phyloP scores from a whole-genome alignment of 2,888 invertebrate genomes.

The Beris morrisii region DNA sequence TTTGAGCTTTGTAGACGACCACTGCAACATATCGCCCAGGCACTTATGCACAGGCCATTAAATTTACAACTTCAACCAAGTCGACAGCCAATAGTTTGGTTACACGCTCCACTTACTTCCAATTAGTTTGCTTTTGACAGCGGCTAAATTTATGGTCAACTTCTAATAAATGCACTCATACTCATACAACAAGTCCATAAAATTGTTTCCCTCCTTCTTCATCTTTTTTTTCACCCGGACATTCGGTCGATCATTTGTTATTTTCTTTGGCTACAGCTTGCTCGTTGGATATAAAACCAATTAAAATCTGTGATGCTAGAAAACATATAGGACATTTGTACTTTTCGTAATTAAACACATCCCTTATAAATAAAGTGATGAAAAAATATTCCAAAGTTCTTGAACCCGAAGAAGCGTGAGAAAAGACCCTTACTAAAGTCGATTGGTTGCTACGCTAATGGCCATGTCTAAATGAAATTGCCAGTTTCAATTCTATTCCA shows the following conservation, averaged over 20 bases:
- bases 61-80: slow-evolving; percentile 31
- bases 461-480: too few relatives aligned
- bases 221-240: not conserved
- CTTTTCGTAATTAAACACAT: not conserved
- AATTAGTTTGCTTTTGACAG: slow-evolving; percentile 38
- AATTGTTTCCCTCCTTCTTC: not conserved
- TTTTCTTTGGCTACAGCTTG: not conserved
- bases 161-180: slow-evolving; percentile 36
- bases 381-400: too few relatives aligned
- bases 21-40: slow-evolving; percentile 6
- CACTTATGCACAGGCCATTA: slow-evolving; percentile 29
- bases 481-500: too few relatives aligned
- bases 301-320: too few relatives aligned
- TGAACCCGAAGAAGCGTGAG: too few relatives aligned
- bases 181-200: slow-evolving; percentile 8
- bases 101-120: slow-evolving; percentile 37
- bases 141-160: slow-evolving; percentile 35
- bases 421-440: too few relatives aligned
- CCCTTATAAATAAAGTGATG: too few relatives aligned
- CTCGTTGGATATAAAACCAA: not conserved
- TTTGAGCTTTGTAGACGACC: too few relatives aligned
- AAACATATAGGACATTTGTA: slow-evolving; percentile 6
- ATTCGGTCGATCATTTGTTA: not conserved
- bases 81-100: slow-evolving; percentile 33
- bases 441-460: too few relatives aligned